Evolutionary conservation across 2,797 vertebrate species (phyloP), one percentile per base, ranked within the genome.

Genomic region (Sebastes oblongus): DNA sequence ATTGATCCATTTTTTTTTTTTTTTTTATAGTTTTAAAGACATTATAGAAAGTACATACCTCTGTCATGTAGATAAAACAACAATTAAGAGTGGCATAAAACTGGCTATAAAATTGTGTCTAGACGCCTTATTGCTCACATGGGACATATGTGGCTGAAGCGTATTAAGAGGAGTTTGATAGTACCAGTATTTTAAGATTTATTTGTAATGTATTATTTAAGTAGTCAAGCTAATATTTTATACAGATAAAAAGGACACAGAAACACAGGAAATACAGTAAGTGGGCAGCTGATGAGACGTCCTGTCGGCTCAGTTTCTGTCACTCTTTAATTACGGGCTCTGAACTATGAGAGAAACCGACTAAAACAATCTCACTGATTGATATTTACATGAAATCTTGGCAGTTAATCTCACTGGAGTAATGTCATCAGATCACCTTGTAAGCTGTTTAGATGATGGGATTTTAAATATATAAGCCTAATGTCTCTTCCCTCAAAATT

Each of bases 371-470:
- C 85, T 81, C 75, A 59, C 39, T 70, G 27, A 10, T 73, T 81
- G 59, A 80, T 87, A 85, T 91, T 91, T 88, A 78, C 88, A 89
- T 72, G 56, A 83, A 85, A 84, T 77, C 62, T 86, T 86, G 84
- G 80, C 86, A 81, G 81, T 50, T 80, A 36, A 83, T 56, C 77
- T 87, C 65, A 50, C 71, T 74, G 27, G 34, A 87, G 71, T 34
- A 81, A 72, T 36, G 4, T 39, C 80, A 59, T 85, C 76, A 78
- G 68, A 84, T 91, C 88, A 86, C 71, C 80, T 82, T 78, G 68
- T 84, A 73, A 87, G 80, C 85, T 69, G 61, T 72, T 74, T 36
- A 79, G 71, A 77, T 89, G 84, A 84, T 62, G 60, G 70, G 65
- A 67, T 83, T 86, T 86, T 66, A 75, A 80, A 84, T 77, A 56